Evolutionary conservation across 1,140 invertebrate species (phyloP).

Genomic region (Drosophila ercepeae): DNA sequence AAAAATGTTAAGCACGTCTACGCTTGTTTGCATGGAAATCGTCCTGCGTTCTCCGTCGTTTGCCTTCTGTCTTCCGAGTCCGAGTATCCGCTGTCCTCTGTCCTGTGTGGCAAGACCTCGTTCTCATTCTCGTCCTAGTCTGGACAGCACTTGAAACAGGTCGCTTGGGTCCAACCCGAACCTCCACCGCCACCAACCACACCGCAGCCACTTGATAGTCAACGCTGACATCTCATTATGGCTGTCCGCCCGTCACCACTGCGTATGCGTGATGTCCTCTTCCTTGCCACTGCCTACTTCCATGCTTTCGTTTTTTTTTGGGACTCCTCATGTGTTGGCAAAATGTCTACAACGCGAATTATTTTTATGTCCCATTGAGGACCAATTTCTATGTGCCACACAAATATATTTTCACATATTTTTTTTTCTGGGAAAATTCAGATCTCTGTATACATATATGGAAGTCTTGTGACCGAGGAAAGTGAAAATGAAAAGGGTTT

Average conservation of each 20-base stretch:
- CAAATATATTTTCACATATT: constrained; percentile 25
- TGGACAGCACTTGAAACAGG: constrained; percentile 66
- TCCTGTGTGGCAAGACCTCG: not conserved
- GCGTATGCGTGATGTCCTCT: constrained; percentile 73
- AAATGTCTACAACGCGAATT: constrained; percentile 75
- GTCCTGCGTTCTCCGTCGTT: constrained; percentile 4
- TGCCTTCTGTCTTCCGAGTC: not conserved
- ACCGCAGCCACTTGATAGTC: constrained; percentile 76
- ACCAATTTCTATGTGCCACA: constrained; percentile 56
- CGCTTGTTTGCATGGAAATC: constrained; percentile 66
- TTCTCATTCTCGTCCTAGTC: constrained; percentile 19
- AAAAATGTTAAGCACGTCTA: constrained; percentile 80
- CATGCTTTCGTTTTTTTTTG: not conserved
- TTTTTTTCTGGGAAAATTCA: constrained; percentile 7
- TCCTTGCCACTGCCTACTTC: not conserved
- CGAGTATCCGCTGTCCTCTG: constrained; percentile 2
- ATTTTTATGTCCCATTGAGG: constrained; percentile 74
- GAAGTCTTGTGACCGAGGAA: not conserved
- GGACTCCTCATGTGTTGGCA: constrained; percentile 53
- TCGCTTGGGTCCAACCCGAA: constrained; percentile 66
- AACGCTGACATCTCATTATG: constrained; percentile 80
- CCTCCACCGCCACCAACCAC: constrained; percentile 1
- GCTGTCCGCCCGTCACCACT: constrained; percentile 64
- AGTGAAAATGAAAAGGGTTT: not conserved
- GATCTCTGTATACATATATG: constrained; percentile 16